Evolutionary conservation across 2,113 vertebrate genomes (phyloP), one percentile per base, ranked within the genome.

Genomic region (Octodon degus): DNA sequence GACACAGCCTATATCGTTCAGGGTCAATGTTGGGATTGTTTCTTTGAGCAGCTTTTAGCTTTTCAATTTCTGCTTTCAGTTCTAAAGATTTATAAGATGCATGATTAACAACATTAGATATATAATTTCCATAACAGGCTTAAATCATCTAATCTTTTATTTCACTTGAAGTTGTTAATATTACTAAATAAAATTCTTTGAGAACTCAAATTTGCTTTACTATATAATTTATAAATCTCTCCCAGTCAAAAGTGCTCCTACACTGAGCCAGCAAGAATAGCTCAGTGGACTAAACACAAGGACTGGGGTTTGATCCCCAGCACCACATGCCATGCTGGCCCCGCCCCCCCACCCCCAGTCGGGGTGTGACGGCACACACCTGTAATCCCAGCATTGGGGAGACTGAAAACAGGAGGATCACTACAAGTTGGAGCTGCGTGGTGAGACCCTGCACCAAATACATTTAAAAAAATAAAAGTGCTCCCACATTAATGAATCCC

Each of bases 31-130:
- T 99, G 86, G 98, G 98, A 65, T 98, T 97, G 43, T 98, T 99
- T 97, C 98, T 99, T 97, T 99, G 99, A 87, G 99, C 99, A 0
- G 99, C 98, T 92, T 98, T 99, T 92, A 99, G 98, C 97, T 99
- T 99, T 97, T 99, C 99, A 96, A 99, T 99, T 98, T 99, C 99
- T 77, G 99, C 99, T 98, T 99, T 99, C 96, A 99, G 86, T 94
- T 99, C 99, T 99, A 95, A 79, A 97, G 37, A 92, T 89, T 84
- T 70, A 20, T 34, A 86, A 68, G 32, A 77, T 30, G 2, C 12
- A 70, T 30, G 60, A 82, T 80, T 53, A 90, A n/a, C 37, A 79
- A 68, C n/a, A 88, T 68, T 20, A 83, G 34, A 60, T 40, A 47
- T 5, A n/a, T 3, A 80, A 79, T 58, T 86, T 32, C 53, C 79